phyloP scores from a whole-genome alignment of 92 coral and sea anemone genomes.

The Actinostola sp. region DNA sequence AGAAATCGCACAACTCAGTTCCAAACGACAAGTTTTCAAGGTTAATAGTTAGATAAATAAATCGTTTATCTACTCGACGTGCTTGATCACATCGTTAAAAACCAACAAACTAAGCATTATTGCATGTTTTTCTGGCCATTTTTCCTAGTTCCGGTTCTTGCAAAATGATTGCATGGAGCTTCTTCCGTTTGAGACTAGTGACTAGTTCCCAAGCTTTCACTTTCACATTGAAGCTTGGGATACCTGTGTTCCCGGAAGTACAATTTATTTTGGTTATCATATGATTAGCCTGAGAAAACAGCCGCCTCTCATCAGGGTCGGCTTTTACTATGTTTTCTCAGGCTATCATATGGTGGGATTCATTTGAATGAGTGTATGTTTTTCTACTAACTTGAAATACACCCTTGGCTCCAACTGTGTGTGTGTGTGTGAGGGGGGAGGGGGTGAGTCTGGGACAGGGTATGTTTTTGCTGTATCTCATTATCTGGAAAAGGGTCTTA shows the following conservation, averaged over 20 bases:
- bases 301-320: too few species aligned
- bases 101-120: background rate
- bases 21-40: background rate
- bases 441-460: too few species aligned
- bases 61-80: background rate
- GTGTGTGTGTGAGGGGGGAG: too few species aligned
- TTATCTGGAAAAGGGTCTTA: too few species aligned
- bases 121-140: background rate
- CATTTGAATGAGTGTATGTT: too few species aligned
- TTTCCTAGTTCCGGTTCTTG: constrained; percentile 14
- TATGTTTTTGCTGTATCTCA: too few species aligned
- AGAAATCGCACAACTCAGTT: background rate
- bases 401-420: too few species aligned
- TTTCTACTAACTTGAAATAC: too few species aligned
- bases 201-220: constrained; percentile 5
- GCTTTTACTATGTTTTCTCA: too few species aligned
- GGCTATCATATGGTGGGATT: too few species aligned
- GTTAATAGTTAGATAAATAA: background rate
- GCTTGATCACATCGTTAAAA: background rate
- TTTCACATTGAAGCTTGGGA: constrained; percentile 1
- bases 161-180: too few species aligned
- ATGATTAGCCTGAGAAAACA: background rate
- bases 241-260: constrained; percentile 7
- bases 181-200: background rate
- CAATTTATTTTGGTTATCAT: background rate